Percentiles rank a stretch among this genome's conserved stretches.
Evolutionary conservation across 1,140 invertebrate genomes (phyloP).

Genomic region (Papilio aristodemus): DNA sequence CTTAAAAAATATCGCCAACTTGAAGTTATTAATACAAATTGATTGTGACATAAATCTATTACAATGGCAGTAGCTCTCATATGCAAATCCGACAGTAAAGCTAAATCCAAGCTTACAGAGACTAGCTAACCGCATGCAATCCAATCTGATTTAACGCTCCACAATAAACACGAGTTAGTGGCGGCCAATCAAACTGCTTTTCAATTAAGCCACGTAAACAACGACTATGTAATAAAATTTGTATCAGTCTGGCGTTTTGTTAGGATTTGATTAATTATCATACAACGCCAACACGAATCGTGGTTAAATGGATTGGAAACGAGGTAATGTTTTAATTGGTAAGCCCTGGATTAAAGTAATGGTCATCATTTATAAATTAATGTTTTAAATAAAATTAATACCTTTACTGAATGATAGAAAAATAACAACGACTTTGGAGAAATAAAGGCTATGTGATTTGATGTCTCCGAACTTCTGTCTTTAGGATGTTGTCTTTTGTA

Average conservation of each 20-base stretch:
- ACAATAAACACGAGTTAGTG: constrained; percentile 30
- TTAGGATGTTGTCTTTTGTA: too few relatives aligned
- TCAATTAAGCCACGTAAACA: constrained; percentile 29
- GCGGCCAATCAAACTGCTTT: constrained; percentile 29
- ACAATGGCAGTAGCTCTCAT: background rate
- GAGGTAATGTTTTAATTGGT: background rate
- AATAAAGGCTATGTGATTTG: too few relatives aligned
- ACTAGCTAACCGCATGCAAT: constrained; percentile 17
- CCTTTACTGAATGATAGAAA: too few relatives aligned
- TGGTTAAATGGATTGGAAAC: constrained; percentile 1
- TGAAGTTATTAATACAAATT: too few relatives aligned
- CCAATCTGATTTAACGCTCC: constrained; percentile 27
- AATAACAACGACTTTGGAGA: too few relatives aligned
- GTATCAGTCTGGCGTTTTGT: background rate
- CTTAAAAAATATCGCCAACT: too few relatives aligned
- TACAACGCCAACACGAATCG: background rate
- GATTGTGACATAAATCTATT: constrained; percentile 2
- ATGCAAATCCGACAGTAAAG: constrained; percentile 29
- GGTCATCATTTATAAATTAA: too few relatives aligned
- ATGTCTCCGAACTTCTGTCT: too few relatives aligned
- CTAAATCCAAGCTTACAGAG: background rate
- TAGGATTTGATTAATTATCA: constrained; percentile 20
- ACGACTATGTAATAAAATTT: constrained; percentile 14
- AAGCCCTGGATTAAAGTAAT: too few relatives aligned
- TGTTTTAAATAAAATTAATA: too few relatives aligned